phyloP scores from a whole-genome alignment of 1,140 invertebrate species.

The Agrilus planipennis region DNA sequence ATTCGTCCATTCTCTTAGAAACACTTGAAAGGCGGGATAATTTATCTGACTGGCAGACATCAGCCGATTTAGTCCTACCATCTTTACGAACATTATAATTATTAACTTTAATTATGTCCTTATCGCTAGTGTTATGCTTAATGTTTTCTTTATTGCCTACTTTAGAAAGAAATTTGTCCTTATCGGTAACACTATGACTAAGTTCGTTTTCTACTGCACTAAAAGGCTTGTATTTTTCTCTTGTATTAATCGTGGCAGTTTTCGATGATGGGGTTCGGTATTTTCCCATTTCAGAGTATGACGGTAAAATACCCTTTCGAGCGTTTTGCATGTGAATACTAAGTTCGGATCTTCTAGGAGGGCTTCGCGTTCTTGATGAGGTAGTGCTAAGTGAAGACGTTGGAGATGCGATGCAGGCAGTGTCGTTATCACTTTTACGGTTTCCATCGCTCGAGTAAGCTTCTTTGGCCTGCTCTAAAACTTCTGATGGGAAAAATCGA shows the following conservation, averaged over 20 bases:
- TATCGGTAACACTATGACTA: conserved; percentile 2
- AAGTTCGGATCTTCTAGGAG: conserved; percentile 25
- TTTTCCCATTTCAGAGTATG: conserved; percentile 21
- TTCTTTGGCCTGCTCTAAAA: conserved; percentile 15
- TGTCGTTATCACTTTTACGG: conserved; percentile 15
- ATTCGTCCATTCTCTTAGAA: conserved; percentile 47
- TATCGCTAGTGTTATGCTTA: conserved; percentile 6
- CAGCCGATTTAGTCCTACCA: too few relatives aligned
- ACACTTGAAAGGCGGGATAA: too few relatives aligned
- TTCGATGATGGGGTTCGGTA: conserved; percentile 3
- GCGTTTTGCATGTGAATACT: conserved; percentile 35
- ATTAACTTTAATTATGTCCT: background rate
- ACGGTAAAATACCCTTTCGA: conserved; percentile 19
- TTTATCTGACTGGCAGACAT: background rate
- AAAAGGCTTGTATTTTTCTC: conserved; percentile 6
- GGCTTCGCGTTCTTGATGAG: conserved; percentile 1
- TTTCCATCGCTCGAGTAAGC: conserved; percentile 11
- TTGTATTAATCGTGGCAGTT: conserved; percentile 6
- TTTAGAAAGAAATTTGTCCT: background rate
- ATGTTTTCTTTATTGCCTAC: conserved; percentile 12
- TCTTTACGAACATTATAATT: background rate
- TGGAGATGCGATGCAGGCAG: conserved; percentile 18
- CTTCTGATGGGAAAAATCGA: conserved; percentile 35
- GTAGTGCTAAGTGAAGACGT: conserved; percentile 11
- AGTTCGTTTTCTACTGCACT: background rate